These are phyloP conservation scores for Heliconius cydno DNA, from an alignment of 2,888 invertebrate genomes.

Conservation along the genomic window DNA sequence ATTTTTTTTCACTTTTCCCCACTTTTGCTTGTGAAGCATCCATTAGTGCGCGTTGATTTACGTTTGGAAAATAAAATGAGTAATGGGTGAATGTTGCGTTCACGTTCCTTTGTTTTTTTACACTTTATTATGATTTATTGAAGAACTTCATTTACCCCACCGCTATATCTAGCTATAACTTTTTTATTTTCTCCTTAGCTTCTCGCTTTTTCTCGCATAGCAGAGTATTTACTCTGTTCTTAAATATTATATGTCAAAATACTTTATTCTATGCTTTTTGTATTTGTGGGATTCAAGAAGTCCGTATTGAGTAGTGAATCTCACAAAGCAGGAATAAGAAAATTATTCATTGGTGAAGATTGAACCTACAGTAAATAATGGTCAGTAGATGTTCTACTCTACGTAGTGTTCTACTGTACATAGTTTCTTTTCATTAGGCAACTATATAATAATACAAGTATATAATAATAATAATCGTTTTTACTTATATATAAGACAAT, in stretches of 20 bases:
- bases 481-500: too few species aligned
- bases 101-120: background rate
- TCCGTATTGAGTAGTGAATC: too few species aligned
- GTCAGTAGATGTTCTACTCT: too few species aligned
- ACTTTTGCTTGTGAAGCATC: slow-evolving; percentile 16
- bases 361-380: too few species aligned
- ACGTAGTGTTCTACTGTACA: too few species aligned
- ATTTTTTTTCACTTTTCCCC: background rate
- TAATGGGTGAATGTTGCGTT: slow-evolving; percentile 12
- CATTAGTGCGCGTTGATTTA: slow-evolving; percentile 25
- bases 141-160: background rate
- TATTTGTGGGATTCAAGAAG: too few species aligned
- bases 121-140: slow-evolving; percentile 19
- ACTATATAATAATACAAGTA: too few species aligned
- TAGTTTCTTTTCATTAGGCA: too few species aligned
- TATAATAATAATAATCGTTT: too few species aligned
- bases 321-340: background rate
- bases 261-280: too few species aligned
- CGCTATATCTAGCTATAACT: background rate
- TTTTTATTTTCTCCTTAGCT: background rate
- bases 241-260: too few species aligned
- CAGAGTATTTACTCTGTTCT: background rate
- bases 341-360: background rate
- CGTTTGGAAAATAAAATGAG: slow-evolving; percentile 18
- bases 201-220: too few species aligned